Conservation (phyloP, 2,113 vertebrate species). For the Dipodomys spectabilis region DNA sequence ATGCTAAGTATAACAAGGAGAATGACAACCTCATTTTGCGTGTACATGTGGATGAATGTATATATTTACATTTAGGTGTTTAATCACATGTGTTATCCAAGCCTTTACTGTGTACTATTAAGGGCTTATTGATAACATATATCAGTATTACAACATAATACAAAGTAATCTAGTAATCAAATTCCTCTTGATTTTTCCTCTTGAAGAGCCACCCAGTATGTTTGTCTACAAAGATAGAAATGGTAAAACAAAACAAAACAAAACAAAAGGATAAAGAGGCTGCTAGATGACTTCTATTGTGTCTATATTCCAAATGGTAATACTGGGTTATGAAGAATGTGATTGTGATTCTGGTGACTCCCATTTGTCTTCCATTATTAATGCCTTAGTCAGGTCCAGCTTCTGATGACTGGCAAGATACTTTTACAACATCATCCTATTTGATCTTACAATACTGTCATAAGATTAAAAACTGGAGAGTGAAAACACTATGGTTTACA, state of each 20-base stretch:
- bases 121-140: conserved; percentile 10
- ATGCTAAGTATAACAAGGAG: not conserved
- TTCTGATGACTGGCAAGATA: conserved; percentile 24
- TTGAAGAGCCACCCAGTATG: not conserved
- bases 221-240: conserved; percentile 22
- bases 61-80: not conserved
- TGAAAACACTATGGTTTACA: not conserved
- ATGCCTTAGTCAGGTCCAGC: not conserved
- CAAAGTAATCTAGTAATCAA: not conserved
- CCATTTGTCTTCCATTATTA: not conserved
- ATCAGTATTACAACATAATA: not conserved
- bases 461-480: not conserved
- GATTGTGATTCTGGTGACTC: not conserved
- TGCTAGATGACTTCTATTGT: not conserved
- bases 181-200: not conserved
- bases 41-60: not conserved
- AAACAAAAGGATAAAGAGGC: not conserved
- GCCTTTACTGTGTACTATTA: not conserved
- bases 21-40: not conserved
- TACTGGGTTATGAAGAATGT: conserved; percentile 13
- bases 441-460: not conserved
- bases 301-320: conserved; percentile 5
- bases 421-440: not conserved
- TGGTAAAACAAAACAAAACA: no score
- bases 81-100: not conserved